These are phyloP conservation scores for Gobionotothen gibberifrons DNA, from an alignment of 2,797 vertebrate genomes.

Conservation along the genomic window DNA sequence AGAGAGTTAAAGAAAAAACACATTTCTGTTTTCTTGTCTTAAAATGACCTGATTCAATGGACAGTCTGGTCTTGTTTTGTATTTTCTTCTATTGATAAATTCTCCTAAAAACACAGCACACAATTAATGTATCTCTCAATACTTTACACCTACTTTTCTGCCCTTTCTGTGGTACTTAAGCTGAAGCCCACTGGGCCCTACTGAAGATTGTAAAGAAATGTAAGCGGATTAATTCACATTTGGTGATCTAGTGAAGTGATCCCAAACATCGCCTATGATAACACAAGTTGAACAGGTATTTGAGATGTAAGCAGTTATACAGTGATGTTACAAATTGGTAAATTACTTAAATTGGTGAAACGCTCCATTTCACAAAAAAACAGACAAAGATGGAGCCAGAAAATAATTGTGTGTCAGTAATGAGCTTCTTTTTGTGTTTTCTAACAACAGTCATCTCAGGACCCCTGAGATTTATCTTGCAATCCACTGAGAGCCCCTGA, in stretches of 20 bases:
- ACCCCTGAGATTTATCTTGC: background rate
- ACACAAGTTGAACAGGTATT: background rate
- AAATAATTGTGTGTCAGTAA: background rate
- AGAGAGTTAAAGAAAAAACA: background rate
- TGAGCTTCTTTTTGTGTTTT: background rate
- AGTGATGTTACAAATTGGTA: background rate
- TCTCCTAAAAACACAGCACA: background rate
- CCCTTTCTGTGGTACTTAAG: background rate
- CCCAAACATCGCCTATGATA: background rate
- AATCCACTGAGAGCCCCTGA: background rate
- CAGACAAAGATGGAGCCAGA: background rate
- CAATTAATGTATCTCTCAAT: background rate
- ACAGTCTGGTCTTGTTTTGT: background rate
- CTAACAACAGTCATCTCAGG: background rate
- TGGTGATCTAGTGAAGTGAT: background rate
- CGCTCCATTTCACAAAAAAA: background rate
- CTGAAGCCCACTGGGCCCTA: background rate
- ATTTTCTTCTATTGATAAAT: background rate
- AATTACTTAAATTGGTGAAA: background rate
- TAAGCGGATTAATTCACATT: background rate
- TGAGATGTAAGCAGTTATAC: background rate
- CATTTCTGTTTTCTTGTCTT: background rate
- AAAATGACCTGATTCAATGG: background rate
- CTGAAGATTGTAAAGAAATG: background rate
- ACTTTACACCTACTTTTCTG: background rate